Conservation (phyloP, 1,140 invertebrate genomes). For the Gonatopus flavifemur region DNA sequence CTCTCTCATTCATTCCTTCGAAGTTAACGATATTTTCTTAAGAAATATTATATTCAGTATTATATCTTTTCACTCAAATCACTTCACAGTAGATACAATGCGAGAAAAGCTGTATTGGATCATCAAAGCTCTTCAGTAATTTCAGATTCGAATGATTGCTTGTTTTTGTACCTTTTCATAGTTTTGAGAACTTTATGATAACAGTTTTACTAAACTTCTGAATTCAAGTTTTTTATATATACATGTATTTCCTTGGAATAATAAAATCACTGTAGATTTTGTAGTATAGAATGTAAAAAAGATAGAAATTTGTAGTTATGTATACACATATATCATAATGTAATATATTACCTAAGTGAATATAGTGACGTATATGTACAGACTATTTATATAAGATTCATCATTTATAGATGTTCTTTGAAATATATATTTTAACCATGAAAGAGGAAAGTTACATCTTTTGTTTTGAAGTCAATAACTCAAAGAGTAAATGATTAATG, state of each 20-base stretch:
- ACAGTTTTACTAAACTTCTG: too few species aligned
- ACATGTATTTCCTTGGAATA: slow-evolving; percentile 11
- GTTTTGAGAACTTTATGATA: too few species aligned
- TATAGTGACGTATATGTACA: slow-evolving; percentile 26
- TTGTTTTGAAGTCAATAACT: background rate
- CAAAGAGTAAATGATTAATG: background rate
- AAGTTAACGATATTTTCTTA: too few species aligned
- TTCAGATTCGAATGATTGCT: too few species aligned
- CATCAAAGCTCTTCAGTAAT: too few species aligned
- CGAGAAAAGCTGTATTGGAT: too few species aligned
- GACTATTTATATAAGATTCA: slow-evolving; percentile 14
- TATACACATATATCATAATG: slow-evolving; percentile 32
- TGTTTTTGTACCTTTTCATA: too few species aligned
- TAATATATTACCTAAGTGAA: slow-evolving; percentile 30
- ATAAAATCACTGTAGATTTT: slow-evolving; percentile 22
- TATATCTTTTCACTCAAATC: too few species aligned
- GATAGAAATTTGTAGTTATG: slow-evolving; percentile 21
- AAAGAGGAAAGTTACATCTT: slow-evolving; percentile 1
- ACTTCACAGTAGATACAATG: too few species aligned
- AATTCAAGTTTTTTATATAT: too few species aligned
- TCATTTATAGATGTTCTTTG: slow-evolving; percentile 19
- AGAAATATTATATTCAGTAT: too few species aligned
- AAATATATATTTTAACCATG: slow-evolving; percentile 6
- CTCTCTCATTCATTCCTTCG: too few species aligned
- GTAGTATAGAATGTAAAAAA: slow-evolving; percentile 32